Evolutionary conservation across 2,113 vertebrate genomes (phyloP), one percentile per base, ranked within the genome.

Genomic region (Neolamprologus hecqui): DNA sequence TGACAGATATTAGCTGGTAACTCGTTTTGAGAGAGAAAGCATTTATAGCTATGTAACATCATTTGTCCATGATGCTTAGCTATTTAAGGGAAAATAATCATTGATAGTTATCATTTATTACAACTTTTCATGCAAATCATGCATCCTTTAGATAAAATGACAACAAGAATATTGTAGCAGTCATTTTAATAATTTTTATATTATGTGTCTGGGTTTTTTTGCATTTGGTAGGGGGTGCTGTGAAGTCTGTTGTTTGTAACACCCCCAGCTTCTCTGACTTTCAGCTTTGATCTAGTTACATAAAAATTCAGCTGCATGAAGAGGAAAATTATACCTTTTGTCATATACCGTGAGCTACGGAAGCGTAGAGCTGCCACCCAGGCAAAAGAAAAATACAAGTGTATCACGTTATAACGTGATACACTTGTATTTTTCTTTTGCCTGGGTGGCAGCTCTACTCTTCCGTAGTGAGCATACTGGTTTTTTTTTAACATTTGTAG

Each of bases 141-240:
- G 23, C 40, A 47, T 28, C 9, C 19, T 23, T 75, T 75, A 17
- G 23, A 28, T 47, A 47, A 75, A 75, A 47, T 68, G 11, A 40
- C 35, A 17, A 47, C 23, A 75, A 28, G 6, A 28, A 75, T 28
- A 75, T 47, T 75, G 23, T 47, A 28, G 21, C 9, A 75, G 14
- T 47, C 14, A 28, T 7, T 47, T 75, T 7, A 75, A 75, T 26
- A 47, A 1, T 9, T 75, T 47, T 47, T 21, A 40, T 21, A 47
- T 47, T 19, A 5, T 75, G 14, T 5, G n/a, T 45, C 21, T 75
- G 23, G 6, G 0, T 0, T 17, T 37, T 10, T 70, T 42, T 70
- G 68, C 68, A 19, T 75, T 47, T 75, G 42, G 14, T 15, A 45
- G 8, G 40, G 21, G 14, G 5, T 28, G 23, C 23, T 75, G 40